Evolutionary conservation across 2,888 invertebrate species (phyloP), one percentile per base, ranked within the genome.

Genomic region (Cataglyphis altisquamis): DNA sequence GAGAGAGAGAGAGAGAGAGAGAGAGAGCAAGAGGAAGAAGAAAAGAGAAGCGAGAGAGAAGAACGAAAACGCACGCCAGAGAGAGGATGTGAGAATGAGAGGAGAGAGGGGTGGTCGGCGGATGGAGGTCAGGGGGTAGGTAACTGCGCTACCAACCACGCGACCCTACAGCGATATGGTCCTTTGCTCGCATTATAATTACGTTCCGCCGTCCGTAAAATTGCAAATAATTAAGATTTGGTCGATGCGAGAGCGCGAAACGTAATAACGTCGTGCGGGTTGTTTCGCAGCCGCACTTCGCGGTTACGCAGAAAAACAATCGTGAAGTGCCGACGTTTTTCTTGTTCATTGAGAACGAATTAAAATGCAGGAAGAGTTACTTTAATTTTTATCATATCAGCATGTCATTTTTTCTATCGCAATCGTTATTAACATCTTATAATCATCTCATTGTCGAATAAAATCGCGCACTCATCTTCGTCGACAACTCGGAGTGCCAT

Each of bases 181-280:
- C 91, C 91, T 92, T 93, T 91, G 91, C 92, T 90, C 90, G 90
- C 89, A 92, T 92, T 91, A 92, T 94, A 94, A 94, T 94, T 93
- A 93, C 91, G 93, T 92, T 91, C 88, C 89, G 86, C 91, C 90
- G 91, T 87, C 92, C 91, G 91, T 92, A 92, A 94, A 94, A 94
- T 92, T 92, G 90, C 91, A 93, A 94, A 94, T 93, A 93, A 93
- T 93, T 94, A 92, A 91, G 93, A 92, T 89, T 92, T 92, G 91
- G 92, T 92, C 92, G 91, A 93, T 93, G 91, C 87, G 86, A 91
- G 88, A 86, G 91, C 89, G 89, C 88, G 88, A 89, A 87, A 90
- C 88, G 90, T 90, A 78, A 78, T 78, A 78, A 78, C 70, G 63
- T 66, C 63, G 52, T 25, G 68, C 81, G 83, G 70, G 66, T 78